phyloP scores from a whole-genome alignment of 1,140 invertebrate species.

The Phortica variegata region DNA sequence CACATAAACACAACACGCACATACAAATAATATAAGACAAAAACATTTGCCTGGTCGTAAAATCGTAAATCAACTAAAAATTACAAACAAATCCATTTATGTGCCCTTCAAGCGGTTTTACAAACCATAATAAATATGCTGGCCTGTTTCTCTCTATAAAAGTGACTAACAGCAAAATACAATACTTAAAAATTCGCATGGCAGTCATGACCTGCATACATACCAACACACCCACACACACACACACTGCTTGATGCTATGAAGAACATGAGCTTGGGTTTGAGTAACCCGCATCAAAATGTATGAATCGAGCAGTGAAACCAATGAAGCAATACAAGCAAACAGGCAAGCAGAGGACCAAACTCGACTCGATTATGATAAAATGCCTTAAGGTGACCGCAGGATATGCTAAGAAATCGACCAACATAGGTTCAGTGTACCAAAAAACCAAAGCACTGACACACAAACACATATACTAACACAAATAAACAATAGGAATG shows the following conservation, averaged over 20 bases:
- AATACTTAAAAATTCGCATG: conserved; percentile 23
- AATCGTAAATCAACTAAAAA: conserved; percentile 1
- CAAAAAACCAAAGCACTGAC: no score
- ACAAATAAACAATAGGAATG: no score
- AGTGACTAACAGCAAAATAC: conserved; percentile 44
- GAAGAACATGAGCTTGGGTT: conserved; percentile 8
- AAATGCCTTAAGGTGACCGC: conserved; percentile 4
- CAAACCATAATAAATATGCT: conserved; percentile 43
- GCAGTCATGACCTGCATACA: not conserved
- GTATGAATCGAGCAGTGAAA: no score
- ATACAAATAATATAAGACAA: no score
- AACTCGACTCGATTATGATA: conserved; percentile 4
- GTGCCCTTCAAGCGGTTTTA: conserved; percentile 32
- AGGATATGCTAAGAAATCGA: not conserved
- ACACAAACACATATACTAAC: conserved; percentile 4
- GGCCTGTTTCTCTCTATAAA: conserved; percentile 6
- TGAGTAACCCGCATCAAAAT: conserved; percentile 45
- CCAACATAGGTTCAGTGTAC: no score
- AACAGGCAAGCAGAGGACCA: conserved; percentile 32
- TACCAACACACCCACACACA: conserved; percentile 10
- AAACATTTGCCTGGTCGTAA: no score
- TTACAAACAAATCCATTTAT: conserved; percentile 15
- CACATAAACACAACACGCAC: no score
- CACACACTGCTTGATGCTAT: conserved; percentile 10
- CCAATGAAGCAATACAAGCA: conserved; percentile 29